These are phyloP conservation scores for Pseudopipra pipra DNA, from an alignment of 2,113 vertebrate species.

Conservation along the genomic window DNA sequence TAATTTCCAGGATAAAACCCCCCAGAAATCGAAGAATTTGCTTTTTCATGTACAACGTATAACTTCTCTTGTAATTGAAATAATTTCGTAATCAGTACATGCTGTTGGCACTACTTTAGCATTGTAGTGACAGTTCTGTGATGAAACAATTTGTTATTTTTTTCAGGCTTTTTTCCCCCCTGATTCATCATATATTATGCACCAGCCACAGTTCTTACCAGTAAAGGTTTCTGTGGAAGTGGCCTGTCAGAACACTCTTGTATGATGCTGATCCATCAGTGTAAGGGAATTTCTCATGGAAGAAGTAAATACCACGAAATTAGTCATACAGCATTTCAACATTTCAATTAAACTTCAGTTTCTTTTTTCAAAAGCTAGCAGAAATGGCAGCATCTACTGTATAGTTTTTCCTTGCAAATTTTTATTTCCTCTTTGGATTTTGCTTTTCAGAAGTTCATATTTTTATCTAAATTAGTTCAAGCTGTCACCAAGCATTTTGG, in stretches of 20 bases:
- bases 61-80: not conserved
- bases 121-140: not conserved
- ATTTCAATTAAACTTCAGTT: not conserved
- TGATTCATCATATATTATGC: not conserved
- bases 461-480: conserved; percentile 36
- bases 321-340: not conserved
- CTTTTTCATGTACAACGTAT: not conserved
- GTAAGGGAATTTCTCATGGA: not conserved
- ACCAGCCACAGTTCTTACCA: not conserved
- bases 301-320: not conserved
- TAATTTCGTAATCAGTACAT: not conserved
- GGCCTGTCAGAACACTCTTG: not conserved
- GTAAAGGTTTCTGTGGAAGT: not conserved
- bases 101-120: not conserved
- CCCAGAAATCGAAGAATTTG: not conserved
- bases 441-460: conserved; percentile 1
- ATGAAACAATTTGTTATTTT: not conserved
- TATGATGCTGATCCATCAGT: not conserved
- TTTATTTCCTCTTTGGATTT: conserved; percentile 14
- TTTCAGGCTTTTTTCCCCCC: not conserved
- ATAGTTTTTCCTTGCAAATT: not conserved
- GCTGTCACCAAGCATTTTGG: not conserved
- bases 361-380: not conserved
- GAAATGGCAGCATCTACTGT: not conserved
- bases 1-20: not conserved